Evolutionary conservation across 2,888 invertebrate genomes (phyloP), one percentile per base, ranked within the genome.

Genomic region (Mongoloraphidia duomilia): DNA sequence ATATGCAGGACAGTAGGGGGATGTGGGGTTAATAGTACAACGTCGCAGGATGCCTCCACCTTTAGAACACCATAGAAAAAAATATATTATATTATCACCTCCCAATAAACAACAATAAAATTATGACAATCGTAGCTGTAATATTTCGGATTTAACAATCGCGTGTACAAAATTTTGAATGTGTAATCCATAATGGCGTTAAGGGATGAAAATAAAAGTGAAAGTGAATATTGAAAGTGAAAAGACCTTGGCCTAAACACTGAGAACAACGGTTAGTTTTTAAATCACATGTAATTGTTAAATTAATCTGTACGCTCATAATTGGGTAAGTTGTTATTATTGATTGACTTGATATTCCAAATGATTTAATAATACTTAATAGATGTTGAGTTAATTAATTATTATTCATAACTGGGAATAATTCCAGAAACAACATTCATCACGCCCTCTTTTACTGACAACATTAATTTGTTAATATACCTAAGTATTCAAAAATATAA

Each of bases 191-290:
- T 38, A 41, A 41, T 10, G 14, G 12, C 10, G 26, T 17, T 41
- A 14, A 41, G 26, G 41, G 14, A 12, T 34, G 34, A 48, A 43
- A 40, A 43, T 36, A 39, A 48, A 43, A 48, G 36, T 14, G 9
- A 26, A 17, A 48, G 48, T 48, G 48, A 48, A 48, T 43, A 43
- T 34, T 43, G 43, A 48, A 48, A 48, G 48, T 48, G 48, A 48
- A 48, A 48, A 48, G 48, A 48, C 48, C 48, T 48, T 48, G 48
- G 43, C 48, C 42, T 48, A 26, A 26, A 26, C 26, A 26, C 26
- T 26, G 26, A 26, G 26, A 26, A 26, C 26, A 26, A 26, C 26
- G 26, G 26, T 26, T 26, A 26, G 26, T 26, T 26, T 26, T 26
- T 26, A 26, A 26, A 26, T 26, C 26, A 26, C 42, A 17, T 39